Evolutionary conservation across 1,140 invertebrate genomes (phyloP).

Genomic region (Callitettix versicolor): DNA sequence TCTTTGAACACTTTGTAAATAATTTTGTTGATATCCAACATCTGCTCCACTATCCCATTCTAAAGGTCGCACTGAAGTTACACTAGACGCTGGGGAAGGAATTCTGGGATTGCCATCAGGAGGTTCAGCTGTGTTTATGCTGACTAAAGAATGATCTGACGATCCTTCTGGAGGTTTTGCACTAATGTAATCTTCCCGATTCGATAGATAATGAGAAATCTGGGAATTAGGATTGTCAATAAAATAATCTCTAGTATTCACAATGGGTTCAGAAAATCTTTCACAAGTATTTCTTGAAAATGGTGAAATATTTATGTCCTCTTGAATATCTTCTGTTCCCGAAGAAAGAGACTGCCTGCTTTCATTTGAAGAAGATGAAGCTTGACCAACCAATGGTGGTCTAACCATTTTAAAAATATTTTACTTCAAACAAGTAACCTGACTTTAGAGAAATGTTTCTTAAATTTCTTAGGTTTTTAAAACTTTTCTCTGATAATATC

Average conservation of each 20-base stretch:
- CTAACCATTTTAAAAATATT: background rate
- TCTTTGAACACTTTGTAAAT: background rate
- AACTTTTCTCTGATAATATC: no score
- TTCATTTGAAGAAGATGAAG: conserved; percentile 15
- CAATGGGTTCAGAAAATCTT: background rate
- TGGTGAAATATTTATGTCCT: background rate
- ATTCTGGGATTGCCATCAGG: background rate
- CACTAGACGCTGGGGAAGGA: conserved; percentile 20
- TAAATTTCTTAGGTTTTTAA: no score
- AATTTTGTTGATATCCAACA: conserved; percentile 49
- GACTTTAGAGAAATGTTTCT: no score
- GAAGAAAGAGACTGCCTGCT: conserved; percentile 3
- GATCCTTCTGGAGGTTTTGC: conserved; percentile 12
- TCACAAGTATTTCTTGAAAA: background rate
- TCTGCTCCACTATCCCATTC: conserved; percentile 70
- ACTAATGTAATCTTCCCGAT: conserved; percentile 10
- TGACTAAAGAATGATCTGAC: background rate
- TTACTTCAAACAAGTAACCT: no score
- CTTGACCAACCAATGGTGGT: conserved; percentile 13
- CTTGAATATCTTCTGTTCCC: background rate
- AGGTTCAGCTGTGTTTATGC: background rate
- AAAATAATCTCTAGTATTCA: background rate
- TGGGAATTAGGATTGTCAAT: no score
- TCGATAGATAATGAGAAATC: background rate
- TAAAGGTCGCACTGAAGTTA: conserved; percentile 28